Base-by-base conservation (phyloP, 1,140 invertebrate genomes). In the Teleopsis dalmanni region DNA sequence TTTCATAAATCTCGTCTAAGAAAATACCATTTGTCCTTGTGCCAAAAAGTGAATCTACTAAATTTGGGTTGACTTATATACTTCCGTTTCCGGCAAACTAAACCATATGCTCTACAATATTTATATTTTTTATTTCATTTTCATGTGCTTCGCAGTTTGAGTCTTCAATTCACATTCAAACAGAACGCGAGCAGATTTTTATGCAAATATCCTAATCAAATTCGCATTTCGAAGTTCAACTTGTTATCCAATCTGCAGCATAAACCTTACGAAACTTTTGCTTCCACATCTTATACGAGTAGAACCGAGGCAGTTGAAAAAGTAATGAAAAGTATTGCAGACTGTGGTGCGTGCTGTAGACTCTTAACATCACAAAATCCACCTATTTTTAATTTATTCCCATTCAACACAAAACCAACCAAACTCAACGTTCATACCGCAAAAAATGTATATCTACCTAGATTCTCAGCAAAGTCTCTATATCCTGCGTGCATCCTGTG, bases 141-240 rank as follows among this genome's bases (percentile, higher is more conserved):
- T 8, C 27, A 29, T n/a, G n/a, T n/a, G n/a, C n/a, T n/a, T n/a
- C n/a, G 35, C 19, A 19, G 14, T 7, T 8, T 19, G 19, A n/a
- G n/a, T n/a, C n/a, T n/a, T n/a, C n/a, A n/a, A n/a, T n/a, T n/a
- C n/a, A 34, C 19, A 27, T 25, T 25, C n/a, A 14, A n/a, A 27
- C 25, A 19, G n/a, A 43, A 43, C 31, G 27, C 31, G 31, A 43
- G 41, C 41, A 43, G 47, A 48, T 35, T 35, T 35, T 35, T 50
- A 50, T 50, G 48, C 48, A 43, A 50, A 50, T 50, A 31, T 36
- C 48, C 48, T 43, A 50, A 50, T 50, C 48, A 50, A 50, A 50
- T 50, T 50, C 48, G 19, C 48, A 50, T 50, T 50, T 42, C 29
- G 31, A 34, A 43, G 48, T 50, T 43, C 25, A 50, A 43, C 41